Evolutionary conservation across 1,140 invertebrate species (phyloP), one percentile per base, ranked within the genome.

Genomic region (Parasteatoda tepidariorum): DNA sequence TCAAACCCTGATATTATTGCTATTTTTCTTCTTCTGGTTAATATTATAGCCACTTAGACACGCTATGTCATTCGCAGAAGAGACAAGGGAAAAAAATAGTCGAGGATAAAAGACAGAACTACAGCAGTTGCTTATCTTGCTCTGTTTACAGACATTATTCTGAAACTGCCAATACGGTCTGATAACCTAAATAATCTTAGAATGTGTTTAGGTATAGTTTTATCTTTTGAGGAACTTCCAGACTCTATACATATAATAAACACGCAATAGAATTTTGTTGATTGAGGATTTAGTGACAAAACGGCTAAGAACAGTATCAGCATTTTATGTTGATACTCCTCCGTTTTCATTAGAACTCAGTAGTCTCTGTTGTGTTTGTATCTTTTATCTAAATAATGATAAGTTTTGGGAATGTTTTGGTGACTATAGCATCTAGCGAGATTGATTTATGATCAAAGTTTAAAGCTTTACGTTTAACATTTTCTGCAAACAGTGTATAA

Each of bases 1-100:
- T n/a, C n/a, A n/a, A n/a, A n/a, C n/a, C n/a, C n/a, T n/a, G n/a
- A n/a, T n/a, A n/a, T n/a, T n/a, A n/a, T n/a, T n/a, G n/a, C n/a
- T 48, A 48, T 2, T 48, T 4, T 48, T 48, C 18, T 48, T 48
- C 1, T 4, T 11, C 55, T 61, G 57, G 22, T 61, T 61, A 75
- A 28, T 28, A 75, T 75, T 28, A 75, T 75, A n/a, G n/a, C 73
- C 28, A 75, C 24, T 75, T 75, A 75, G 73, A 61, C 38, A 75
- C 73, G 73, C 73, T 11, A 75, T 31, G 11, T 34, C 41, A 48
- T 13, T 48, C 38, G 4, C 9, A 48, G 4, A 48, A 48, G 18
- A 48, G 18, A 48, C 4, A 48, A 61, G 59, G 3, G 28, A 57
- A 22, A 70, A 73, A 73, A 13, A 15, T n/a, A 3, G 11, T 30